Conservation (phyloP, 1,140 invertebrate genomes). For the Megalonaias nervosa region DNA sequence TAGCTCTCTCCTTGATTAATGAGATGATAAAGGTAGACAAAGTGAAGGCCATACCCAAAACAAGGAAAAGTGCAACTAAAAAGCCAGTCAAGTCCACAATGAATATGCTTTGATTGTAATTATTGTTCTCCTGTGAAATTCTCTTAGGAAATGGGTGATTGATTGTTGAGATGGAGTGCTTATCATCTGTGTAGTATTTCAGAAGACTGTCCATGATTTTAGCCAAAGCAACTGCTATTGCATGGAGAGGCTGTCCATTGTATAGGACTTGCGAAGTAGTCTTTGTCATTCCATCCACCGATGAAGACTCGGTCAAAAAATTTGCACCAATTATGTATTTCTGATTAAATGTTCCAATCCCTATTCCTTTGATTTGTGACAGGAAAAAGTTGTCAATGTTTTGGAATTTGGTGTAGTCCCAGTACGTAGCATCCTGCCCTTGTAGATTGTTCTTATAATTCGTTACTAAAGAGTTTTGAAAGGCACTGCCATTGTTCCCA, state of each 20-base stretch:
- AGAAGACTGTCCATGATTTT: constrained; percentile 76
- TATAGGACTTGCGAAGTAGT: constrained; percentile 57
- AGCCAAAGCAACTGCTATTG: constrained; percentile 76
- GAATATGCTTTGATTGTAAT: neutral
- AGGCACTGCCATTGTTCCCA: too few species aligned
- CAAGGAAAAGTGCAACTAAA: constrained; percentile 72
- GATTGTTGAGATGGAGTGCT: constrained; percentile 17
- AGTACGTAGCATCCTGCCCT: too few species aligned
- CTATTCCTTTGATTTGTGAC: too few species aligned
- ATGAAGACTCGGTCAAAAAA: too few species aligned
- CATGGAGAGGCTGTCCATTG: constrained; percentile 77
- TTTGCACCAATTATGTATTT: too few species aligned
- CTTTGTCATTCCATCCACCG: too few species aligned
- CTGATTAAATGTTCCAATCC: too few species aligned
- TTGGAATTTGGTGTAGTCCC: too few species aligned
- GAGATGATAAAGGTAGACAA: constrained; percentile 81
- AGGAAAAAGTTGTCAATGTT: too few species aligned
- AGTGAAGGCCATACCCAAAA: constrained; percentile 77
- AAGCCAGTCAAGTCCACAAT: constrained; percentile 42
- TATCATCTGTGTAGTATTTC: constrained; percentile 42
- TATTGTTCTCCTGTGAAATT: neutral
- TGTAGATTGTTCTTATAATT: too few species aligned
- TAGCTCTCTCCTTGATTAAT: constrained; percentile 76
- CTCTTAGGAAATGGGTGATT: constrained; percentile 36
- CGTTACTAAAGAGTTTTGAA: too few species aligned